Conservation (phyloP, 2,113 vertebrate species). For the Gulo gulo region DNA sequence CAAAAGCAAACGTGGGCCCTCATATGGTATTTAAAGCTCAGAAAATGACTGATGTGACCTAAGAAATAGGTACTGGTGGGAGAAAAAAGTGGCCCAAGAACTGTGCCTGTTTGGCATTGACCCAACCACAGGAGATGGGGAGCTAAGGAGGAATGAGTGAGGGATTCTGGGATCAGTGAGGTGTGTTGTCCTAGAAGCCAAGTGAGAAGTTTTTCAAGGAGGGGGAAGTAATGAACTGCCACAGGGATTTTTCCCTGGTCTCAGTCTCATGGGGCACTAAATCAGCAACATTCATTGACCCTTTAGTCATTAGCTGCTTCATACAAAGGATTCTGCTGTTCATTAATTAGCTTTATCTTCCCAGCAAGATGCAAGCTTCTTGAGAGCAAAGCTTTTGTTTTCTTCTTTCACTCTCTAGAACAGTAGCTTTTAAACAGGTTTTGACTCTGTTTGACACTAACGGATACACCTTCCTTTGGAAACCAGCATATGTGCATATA, state of each 20-base stretch:
- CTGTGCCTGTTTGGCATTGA: not conserved
- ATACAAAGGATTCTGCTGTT: not conserved
- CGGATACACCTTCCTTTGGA: not conserved
- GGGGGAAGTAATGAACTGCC: not conserved
- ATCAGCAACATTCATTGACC: not conserved
- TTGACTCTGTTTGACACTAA: not conserved
- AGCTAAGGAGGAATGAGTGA: not conserved
- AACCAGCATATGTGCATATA: not conserved
- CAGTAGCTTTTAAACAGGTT: not conserved
- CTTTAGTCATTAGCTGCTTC: not conserved
- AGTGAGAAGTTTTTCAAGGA: not conserved
- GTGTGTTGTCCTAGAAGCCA: not conserved
- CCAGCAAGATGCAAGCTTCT: constrained; percentile 13
- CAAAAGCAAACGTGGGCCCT: not conserved
- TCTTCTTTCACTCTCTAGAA: not conserved
- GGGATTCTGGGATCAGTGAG: not conserved
- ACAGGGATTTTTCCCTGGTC: not conserved
- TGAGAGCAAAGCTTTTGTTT: not conserved
- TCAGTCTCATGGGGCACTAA: not conserved
- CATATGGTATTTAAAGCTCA: not conserved
- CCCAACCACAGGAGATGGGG: not conserved
- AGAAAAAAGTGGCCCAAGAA: not conserved
- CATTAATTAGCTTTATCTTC: constrained; percentile 24
- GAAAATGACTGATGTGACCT: not conserved
- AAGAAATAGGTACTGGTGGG: not conserved